Evolutionary conservation across 2,888 invertebrate genomes (phyloP), one percentile per base, ranked within the genome.

Genomic region (Pristionchus exspectatus): DNA sequence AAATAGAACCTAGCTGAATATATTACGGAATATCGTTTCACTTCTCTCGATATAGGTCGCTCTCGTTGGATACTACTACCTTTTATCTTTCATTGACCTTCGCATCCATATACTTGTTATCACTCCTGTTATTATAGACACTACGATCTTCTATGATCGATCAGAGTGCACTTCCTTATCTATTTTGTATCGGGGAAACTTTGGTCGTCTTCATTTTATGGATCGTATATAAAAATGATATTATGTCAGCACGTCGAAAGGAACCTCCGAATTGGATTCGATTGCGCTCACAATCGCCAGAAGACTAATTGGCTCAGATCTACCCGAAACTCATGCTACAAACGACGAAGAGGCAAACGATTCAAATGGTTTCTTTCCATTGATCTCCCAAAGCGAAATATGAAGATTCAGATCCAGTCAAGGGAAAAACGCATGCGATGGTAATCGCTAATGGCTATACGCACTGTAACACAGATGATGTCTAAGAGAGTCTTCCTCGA

Each of bases 221-320:
- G 24, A 50, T 50, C 44, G 44, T 50, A 50, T 27, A 69, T 4
- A 69, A 69, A 69, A n/a, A n/a, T 27, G 27, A 27, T 27, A 50
- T 7, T 12, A 9, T 50, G 10, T 27, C 81, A 81, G 81, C 81
- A 81, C 44, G 10, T 54, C 81, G 33, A 89, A 72, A 30, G 89
- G 90, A 54, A 94, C 94, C 10, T 94, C 94, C 14, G 94, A 94
- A 74, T 91, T 94, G 85, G 94, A 94, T 89, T 92, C 93, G 24
- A 93, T 94, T 18, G 93, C 93, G n/a, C 92, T 94, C 14, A 93
- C 93, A 14, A 93, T 94, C 74, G 94, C 93, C 14, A 87, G 93
- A 33, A 77, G 91, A 16, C 86, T 93, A 33, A 90, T 92, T 83
- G 27, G 30, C 9, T 30, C 33, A 9, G 77, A 89, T 21, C 18